These are phyloP conservation scores for Hippolais icterina DNA, from an alignment of 2,113 vertebrate species.

Conservation along the genomic window DNA sequence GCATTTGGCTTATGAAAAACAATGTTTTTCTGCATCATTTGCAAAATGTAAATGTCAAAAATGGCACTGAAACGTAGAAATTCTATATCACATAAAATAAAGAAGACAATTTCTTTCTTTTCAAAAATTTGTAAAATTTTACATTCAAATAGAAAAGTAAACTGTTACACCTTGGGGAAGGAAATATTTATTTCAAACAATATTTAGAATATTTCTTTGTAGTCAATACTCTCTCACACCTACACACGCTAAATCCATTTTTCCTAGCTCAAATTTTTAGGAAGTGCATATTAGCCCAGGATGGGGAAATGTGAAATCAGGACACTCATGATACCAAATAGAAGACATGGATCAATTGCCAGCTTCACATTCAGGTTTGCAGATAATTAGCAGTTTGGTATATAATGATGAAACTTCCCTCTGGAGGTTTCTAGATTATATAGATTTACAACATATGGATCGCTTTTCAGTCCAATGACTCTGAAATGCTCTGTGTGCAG, in stretches of 20 bases:
- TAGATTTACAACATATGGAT: background rate
- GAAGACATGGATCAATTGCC: background rate
- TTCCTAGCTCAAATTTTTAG: background rate
- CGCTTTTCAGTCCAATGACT: background rate
- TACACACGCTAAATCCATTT: background rate
- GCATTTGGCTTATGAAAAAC: background rate
- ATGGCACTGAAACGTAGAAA: background rate
- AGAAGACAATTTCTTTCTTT: background rate
- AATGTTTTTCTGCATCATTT: background rate
- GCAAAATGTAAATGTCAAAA: background rate
- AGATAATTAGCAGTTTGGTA: background rate
- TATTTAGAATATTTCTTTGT: background rate
- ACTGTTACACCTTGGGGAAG: background rate
- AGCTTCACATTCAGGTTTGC: background rate
- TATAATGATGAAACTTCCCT: background rate
- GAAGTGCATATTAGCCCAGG: background rate
- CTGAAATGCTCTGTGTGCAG: background rate
- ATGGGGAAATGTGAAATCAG: background rate
- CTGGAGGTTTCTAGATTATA: background rate
- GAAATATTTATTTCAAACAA: background rate
- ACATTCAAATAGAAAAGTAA: background rate
- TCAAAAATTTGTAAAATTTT: background rate
- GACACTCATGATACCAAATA: background rate
- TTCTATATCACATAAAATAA: background rate
- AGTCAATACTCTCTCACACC: background rate